Conservation (phyloP, 2,113 vertebrate species). For the Corythoichthys intestinalis region DNA sequence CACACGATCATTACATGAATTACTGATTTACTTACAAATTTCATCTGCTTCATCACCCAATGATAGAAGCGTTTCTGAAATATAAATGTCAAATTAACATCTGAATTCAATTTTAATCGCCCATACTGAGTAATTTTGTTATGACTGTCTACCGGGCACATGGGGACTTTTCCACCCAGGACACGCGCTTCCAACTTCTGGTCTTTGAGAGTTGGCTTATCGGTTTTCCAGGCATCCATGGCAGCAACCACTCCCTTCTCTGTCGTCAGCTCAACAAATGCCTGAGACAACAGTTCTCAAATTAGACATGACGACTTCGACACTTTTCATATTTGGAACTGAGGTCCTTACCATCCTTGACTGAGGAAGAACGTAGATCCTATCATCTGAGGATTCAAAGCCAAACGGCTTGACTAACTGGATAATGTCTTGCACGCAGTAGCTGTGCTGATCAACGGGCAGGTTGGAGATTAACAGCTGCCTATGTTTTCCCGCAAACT, state of each 20-base stretch:
- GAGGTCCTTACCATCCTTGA: neutral
- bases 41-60: slow-evolving; percentile 15
- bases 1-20: neutral
- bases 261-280: slow-evolving; percentile 21
- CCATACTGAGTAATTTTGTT: neutral
- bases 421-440: neutral
- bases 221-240: rapidly evolving
- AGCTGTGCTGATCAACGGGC: slow-evolving; percentile 8
- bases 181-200: neutral
- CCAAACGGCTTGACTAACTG: slow-evolving; percentile 25
- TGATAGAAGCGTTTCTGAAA: slow-evolving; percentile 41
- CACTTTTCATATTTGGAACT: neutral
- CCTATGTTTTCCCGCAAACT: rapidly evolving
- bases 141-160: slow-evolving; percentile 17
- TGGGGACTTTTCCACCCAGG: rapidly evolving
- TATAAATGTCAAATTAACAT: neutral
- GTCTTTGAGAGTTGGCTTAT: neutral
- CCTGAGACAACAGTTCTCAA: slow-evolving; percentile 24
- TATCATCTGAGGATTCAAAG: too few relatives aligned
- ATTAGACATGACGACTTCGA: neutral
- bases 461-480: slow-evolving; percentile 18
- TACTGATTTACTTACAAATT: slow-evolving; percentile 23
- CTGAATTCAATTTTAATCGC: too few relatives aligned
- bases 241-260: rapidly evolving
- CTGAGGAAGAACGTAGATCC: too few relatives aligned